Conservation (phyloP, 2,797 vertebrate genomes). For the Peromyscus attwateri region DNA sequence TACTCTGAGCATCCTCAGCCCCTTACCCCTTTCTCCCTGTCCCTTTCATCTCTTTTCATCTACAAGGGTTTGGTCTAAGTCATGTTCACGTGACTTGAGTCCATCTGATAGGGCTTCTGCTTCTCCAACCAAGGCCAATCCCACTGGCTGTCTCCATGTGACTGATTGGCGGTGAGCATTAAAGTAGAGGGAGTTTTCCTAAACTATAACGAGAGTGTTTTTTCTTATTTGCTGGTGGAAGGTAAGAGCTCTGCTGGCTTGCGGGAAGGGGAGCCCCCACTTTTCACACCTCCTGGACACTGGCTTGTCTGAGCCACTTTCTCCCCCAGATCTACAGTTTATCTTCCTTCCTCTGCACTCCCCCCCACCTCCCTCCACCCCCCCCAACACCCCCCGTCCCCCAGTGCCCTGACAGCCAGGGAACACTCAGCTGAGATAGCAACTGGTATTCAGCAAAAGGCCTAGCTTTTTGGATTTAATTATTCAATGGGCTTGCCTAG, state of each 20-base stretch:
- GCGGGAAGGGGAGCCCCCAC: neutral
- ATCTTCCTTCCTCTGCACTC: neutral
- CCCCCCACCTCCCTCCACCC: neutral
- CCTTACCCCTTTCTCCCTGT: too few relatives aligned
- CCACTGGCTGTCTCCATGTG: neutral
- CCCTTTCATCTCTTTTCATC: neutral
- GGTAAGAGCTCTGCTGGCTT: neutral
- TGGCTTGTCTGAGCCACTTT: neutral
- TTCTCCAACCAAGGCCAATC: neutral
- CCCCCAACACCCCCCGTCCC: too few relatives aligned
- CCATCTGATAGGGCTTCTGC: neutral
- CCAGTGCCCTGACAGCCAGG: neutral
- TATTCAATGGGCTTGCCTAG: neutral
- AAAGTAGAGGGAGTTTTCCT: neutral
- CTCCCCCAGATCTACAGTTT: neutral
- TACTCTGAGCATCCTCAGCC: neutral
- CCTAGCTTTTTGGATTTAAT: slow-evolving; percentile 53
- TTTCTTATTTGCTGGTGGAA: neutral
- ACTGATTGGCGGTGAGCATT: neutral
- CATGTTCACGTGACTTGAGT: neutral
- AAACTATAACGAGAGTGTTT: neutral
- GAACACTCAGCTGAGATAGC: slow-evolving; percentile 46
- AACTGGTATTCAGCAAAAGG: slow-evolving; percentile 61
- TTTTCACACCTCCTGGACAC: too few relatives aligned
- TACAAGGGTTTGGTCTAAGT: neutral